Conservation (phyloP, 1,140 invertebrate genomes). For the Drosophila ogumai region DNA sequence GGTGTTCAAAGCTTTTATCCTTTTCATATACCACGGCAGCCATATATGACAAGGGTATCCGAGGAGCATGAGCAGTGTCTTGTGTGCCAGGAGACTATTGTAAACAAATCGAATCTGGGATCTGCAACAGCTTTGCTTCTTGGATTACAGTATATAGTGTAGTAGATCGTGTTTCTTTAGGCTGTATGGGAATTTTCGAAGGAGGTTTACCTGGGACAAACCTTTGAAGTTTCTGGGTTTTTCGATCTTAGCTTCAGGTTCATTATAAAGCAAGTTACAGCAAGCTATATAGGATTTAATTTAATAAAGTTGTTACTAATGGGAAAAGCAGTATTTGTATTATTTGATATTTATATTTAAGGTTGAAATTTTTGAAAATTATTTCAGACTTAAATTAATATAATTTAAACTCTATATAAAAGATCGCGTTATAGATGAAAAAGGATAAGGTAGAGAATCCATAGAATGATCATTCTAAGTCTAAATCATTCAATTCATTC, state of each 20-base stretch:
- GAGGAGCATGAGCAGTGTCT: slow-evolving; percentile 17
- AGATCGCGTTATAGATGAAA: not conserved
- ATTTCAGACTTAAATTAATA: no score
- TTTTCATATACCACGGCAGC: slow-evolving; percentile 62
- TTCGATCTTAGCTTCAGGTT: not conserved
- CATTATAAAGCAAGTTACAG: no score
- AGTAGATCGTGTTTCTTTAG: not conserved
- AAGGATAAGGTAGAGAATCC: not conserved
- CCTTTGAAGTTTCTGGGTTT: not conserved
- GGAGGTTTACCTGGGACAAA: not conserved
- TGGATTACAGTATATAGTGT: not conserved
- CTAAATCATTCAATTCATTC: not conserved
- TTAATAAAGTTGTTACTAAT: no score
- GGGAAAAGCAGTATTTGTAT: no score
- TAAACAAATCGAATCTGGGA: slow-evolving; percentile 27
- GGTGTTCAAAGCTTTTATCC: slow-evolving; percentile 84
- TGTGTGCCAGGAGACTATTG: slow-evolving; percentile 19
- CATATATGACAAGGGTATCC: slow-evolving; percentile 52
- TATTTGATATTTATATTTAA: no score
- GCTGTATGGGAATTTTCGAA: not conserved
- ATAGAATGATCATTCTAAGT: not conserved
- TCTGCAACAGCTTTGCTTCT: not conserved
- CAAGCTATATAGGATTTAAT: no score
- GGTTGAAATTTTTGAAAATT: no score
- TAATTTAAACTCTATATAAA: not conserved